Evolutionary conservation across 2,113 vertebrate genomes (phyloP), one percentile per base, ranked within the genome.

Genomic region (Paedocypris sp.): DNA sequence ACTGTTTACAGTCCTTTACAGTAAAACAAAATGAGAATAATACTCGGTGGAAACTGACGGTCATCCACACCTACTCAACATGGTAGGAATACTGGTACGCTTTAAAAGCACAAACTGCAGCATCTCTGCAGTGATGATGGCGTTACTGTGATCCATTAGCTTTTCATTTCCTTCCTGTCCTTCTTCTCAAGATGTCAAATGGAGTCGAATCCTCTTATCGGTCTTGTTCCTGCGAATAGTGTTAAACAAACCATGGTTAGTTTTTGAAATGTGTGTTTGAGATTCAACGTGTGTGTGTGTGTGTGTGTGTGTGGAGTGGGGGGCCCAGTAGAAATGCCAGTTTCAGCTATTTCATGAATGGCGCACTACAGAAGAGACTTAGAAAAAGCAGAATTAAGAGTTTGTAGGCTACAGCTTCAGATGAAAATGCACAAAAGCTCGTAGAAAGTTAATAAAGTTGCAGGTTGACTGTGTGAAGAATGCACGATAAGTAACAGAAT

Each of bases 291-390:
- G n/a, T n/a, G n/a, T n/a, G n/a, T n/a, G n/a, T n/a, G n/a, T n/a
- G n/a, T n/a, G n/a, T n/a, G n/a, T n/a, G n/a, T 62, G 64, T 68
- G 65, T 54, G 48, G 52, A 26, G 42, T 16, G 49, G 71, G 52
- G 33, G 16, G 28, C 35, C 49, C 50, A 64, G 74, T 72, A 79
- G 73, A 74, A 67, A 67, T 26, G 42, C 62, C 68, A 8, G 52
- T 66, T 66, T 63, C 62, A 50, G 53, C 52, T 71, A 68, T 77
- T 72, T 77, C 53, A 77, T 79, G 76, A 83, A 82, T 62, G 50
- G 72, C 59, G 52, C 38, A 33, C 50, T 29, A 32, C 31, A 75
- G 69, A 79, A 79, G 35, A 78, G 62, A 18, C 8, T 49, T 66
- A 64, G 20, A 70, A 69, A 69, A 67, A 57, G 38, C 47, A 47